Evolutionary conservation across 2,888 invertebrate genomes (phyloP).

Genomic region (Epinotia brunnichana): DNA sequence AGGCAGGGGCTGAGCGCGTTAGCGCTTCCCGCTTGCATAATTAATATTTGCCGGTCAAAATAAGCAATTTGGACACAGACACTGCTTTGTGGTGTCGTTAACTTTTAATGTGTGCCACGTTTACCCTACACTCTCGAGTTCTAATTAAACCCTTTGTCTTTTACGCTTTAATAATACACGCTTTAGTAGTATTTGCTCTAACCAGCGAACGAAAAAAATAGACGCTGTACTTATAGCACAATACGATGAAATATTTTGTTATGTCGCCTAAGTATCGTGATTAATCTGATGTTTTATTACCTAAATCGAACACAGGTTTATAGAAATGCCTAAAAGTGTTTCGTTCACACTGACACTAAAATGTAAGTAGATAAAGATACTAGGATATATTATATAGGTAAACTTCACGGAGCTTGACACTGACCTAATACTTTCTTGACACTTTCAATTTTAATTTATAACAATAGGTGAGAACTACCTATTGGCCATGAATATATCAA

Average conservation of each 20-base stretch:
- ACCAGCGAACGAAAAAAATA: too few relatives aligned
- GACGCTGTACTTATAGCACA: neutral
- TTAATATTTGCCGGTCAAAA: conserved; percentile 74
- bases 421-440: too few relatives aligned
- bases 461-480: too few relatives aligned
- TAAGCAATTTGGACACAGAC: conserved; percentile 78
- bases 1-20: conserved; percentile 59
- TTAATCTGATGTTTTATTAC: neutral
- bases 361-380: too few relatives aligned
- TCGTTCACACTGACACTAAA: too few relatives aligned
- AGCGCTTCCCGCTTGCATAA: conserved; percentile 71
- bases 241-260: neutral
- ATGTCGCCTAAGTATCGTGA: neutral
- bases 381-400: too few relatives aligned
- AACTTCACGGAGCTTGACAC: too few relatives aligned
- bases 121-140: conserved; percentile 37
- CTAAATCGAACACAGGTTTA: too few relatives aligned
- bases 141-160: conserved; percentile 45
- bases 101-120: conserved; percentile 63
- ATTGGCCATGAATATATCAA: too few relatives aligned
- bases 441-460: too few relatives aligned
- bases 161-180: conserved; percentile 40
- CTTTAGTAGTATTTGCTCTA: conserved; percentile 33
- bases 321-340: too few relatives aligned
- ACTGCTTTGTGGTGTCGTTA: conserved; percentile 74